These are phyloP conservation scores for Myotis planiceps DNA, from an alignment of 2,797 vertebrate species.

Conservation along the genomic window DNA sequence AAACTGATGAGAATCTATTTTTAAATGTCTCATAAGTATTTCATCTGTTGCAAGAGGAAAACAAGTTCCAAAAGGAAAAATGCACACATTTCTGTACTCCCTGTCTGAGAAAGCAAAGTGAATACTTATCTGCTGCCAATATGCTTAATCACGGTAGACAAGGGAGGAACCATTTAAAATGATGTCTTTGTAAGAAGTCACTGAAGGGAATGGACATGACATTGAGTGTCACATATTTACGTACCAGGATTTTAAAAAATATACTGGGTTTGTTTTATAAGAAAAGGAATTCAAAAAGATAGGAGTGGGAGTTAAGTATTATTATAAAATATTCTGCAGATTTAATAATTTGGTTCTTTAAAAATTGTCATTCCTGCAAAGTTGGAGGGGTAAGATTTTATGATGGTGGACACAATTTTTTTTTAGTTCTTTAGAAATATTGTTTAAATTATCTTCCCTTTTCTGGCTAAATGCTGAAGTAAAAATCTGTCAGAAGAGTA, in stretches of 20 bases:
- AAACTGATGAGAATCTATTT: neutral
- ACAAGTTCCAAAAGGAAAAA: slow-evolving; percentile 20
- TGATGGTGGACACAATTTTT: neutral
- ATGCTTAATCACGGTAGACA: neutral
- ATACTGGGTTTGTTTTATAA: neutral
- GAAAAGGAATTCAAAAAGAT: slow-evolving; percentile 7
- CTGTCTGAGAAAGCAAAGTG: neutral
- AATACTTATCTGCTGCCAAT: neutral
- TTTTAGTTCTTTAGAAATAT: neutral
- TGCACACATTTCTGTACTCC: neutral
- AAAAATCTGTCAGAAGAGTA: slow-evolving; percentile 21
- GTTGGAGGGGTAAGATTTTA: neutral
- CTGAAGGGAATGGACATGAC: neutral
- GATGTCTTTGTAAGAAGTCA: slow-evolving; percentile 10
- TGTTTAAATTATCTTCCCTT: slow-evolving; percentile 10
- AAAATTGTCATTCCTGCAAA: neutral
- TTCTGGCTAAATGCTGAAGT: neutral
- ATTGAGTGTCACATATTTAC: neutral
- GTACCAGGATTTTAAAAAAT: neutral
- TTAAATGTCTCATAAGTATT: slow-evolving; percentile 9
- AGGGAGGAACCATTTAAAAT: neutral
- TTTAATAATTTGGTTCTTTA: slow-evolving; percentile 31
- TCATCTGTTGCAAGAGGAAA: slow-evolving; percentile 34
- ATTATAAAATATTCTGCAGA: neutral
- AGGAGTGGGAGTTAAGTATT: neutral